Evolutionary conservation across 2,888 invertebrate genomes (phyloP).

Genomic region (Tethea ocularis): DNA sequence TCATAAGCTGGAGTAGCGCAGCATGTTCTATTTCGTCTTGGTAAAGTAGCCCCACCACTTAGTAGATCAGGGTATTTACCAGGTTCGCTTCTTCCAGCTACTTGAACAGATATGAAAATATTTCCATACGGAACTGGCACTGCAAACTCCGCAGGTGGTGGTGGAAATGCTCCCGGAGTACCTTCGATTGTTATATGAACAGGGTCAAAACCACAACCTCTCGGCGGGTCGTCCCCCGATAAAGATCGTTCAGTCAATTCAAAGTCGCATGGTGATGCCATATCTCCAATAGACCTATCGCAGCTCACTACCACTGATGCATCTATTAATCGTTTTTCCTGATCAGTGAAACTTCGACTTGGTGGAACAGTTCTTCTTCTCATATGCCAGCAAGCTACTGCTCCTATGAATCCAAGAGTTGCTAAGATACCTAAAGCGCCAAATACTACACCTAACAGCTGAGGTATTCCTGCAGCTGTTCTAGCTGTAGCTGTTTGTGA

Average conservation of each 20-base stretch:
- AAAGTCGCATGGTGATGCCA: constrained; percentile 82
- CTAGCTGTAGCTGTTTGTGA: constrained; percentile 91
- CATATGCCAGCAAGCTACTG: constrained; percentile 85
- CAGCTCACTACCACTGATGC: constrained; percentile 87
- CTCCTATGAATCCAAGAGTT: constrained; percentile 84
- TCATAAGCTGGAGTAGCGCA: constrained; percentile 89
- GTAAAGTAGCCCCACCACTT: constrained; percentile 75
- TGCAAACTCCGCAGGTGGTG: constrained; percentile 83
- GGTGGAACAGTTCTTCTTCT: constrained; percentile 88
- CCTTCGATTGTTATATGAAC: constrained; percentile 86
- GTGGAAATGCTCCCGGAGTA: constrained; percentile 75
- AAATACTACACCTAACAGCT: constrained; percentile 88
- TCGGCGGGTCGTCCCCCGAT: constrained; percentile 69
- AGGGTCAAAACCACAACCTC: constrained; percentile 82
- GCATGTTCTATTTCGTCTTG: constrained; percentile 71
- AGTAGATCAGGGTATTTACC: constrained; percentile 90
- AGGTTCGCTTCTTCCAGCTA: constrained; percentile 79
- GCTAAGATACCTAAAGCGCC: constrained; percentile 88
- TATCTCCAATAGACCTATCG: constrained; percentile 86
- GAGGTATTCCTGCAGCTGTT: constrained; percentile 88
- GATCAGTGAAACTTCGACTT: constrained; percentile 91
- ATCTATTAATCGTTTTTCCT: constrained; percentile 93
- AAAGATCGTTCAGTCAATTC: constrained; percentile 76
- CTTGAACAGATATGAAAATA: constrained; percentile 94
- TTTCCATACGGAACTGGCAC: constrained; percentile 86